A percentile compares a stretch with the other conserved stretches of the same genome.
phyloP scores from a whole-genome alignment of 2,888 invertebrate species.

The Drosophila parthenogenetica region DNA sequence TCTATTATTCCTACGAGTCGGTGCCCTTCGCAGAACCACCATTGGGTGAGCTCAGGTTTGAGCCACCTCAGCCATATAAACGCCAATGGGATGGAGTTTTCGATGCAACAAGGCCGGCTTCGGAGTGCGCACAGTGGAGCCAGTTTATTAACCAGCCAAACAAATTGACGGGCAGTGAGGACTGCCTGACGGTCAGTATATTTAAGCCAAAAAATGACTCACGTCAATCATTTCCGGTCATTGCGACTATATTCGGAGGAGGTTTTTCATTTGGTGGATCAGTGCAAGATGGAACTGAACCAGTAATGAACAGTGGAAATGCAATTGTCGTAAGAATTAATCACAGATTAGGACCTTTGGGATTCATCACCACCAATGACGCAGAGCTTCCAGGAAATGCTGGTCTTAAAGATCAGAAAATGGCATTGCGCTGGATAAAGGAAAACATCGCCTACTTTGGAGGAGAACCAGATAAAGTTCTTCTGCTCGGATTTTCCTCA shows the following conservation, averaged over 20 bases:
- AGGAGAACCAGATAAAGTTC: slow-evolving; percentile 87
- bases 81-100: slow-evolving; percentile 64
- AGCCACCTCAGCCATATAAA: slow-evolving; percentile 78
- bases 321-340: slow-evolving; percentile 89
- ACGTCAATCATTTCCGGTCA: slow-evolving; percentile 86
- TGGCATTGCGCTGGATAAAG: slow-evolving; percentile 57
- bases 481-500: slow-evolving; percentile 90
- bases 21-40: slow-evolving; percentile 90
- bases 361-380: slow-evolving; percentile 91
- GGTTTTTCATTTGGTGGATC: slow-evolving; percentile 89
- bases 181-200: slow-evolving; percentile 89
- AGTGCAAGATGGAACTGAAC: slow-evolving; percentile 59
- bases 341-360: slow-evolving; percentile 90
- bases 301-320: slow-evolving; percentile 87
- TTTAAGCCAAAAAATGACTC: slow-evolving; percentile 85
- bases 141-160: slow-evolving; percentile 81
- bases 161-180: slow-evolving; percentile 87
- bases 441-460: slow-evolving; percentile 83
- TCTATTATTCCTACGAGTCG: slow-evolving; percentile 88
- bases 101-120: slow-evolving; percentile 87
- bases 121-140: slow-evolving; percentile 88
- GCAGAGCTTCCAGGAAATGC: slow-evolving; percentile 86
- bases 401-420: slow-evolving; percentile 55
- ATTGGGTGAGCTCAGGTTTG: slow-evolving; percentile 87
- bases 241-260: slow-evolving; percentile 89